A percentile compares a stretch with the other conserved stretches of the same genome.
Evolutionary conservation across 2,797 vertebrate species (phyloP).

Genomic region (Brachymystax lenok): DNA sequence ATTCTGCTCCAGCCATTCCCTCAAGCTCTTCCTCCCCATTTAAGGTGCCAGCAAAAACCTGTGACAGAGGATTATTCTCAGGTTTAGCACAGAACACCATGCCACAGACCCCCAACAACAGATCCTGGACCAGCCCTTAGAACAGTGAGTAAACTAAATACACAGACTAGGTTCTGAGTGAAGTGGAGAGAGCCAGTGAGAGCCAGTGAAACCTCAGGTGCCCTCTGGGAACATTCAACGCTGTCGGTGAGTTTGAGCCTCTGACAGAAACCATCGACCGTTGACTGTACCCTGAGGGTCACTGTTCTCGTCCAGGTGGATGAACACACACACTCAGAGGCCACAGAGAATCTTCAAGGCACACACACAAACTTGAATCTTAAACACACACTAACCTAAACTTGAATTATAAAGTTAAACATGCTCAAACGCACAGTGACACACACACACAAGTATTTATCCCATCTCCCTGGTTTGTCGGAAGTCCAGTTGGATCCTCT

Average conservation of each 20-base stretch:
- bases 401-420: no score
- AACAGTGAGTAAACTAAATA: background rate
- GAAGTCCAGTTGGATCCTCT: background rate
- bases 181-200: constrained; percentile 1
- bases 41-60: no score
- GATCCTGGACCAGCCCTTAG: background rate
- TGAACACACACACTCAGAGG: background rate
- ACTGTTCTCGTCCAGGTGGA: constrained; percentile 55
- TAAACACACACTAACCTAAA: no score
- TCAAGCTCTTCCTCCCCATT: no score
- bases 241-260: constrained; percentile 90
- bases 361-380: background rate
- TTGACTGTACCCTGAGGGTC: constrained; percentile 89
- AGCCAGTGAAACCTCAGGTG: constrained; percentile 59
- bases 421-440: background rate
- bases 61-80: background rate
- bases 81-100: background rate
- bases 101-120: background rate
- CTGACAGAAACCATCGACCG: constrained; percentile 87
- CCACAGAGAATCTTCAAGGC: background rate
- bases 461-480: background rate
- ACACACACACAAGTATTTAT: background rate
- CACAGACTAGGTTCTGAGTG: background rate
- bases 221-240: constrained; percentile 90
- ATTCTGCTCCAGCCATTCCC: no score